Percentiles rank a stretch among this genome's conserved stretches.
Evolutionary conservation across 2,888 invertebrate species (phyloP).

Genomic region (Lycocerus yunnanus): DNA sequence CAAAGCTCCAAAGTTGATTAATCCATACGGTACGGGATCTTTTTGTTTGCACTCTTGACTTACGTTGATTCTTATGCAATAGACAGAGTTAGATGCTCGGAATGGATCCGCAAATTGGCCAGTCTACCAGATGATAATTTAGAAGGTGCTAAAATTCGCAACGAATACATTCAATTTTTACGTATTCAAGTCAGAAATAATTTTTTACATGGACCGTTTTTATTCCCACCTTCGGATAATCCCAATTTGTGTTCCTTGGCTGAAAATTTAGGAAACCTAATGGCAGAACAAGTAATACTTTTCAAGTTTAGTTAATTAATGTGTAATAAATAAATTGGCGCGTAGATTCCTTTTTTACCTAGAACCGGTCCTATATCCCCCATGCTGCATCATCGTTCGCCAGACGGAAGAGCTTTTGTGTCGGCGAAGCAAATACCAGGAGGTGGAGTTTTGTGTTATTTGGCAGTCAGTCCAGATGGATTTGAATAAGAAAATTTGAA

Average conservation of each 20-base stretch:
- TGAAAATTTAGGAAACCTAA: slow-evolving; percentile 57
- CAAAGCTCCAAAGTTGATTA: slow-evolving; percentile 47
- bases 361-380: slow-evolving; percentile 60
- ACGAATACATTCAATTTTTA: slow-evolving; percentile 60
- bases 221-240: slow-evolving; percentile 54
- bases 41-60: no score
- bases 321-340: background rate
- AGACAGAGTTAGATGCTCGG: slow-evolving; percentile 60
- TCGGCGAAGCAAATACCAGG: slow-evolving; percentile 59
- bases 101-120: slow-evolving; percentile 59
- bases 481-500: slow-evolving; percentile 33
- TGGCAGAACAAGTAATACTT: slow-evolving; percentile 44
- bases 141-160: slow-evolving; percentile 55
- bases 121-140: slow-evolving; percentile 55
- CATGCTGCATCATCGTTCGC: slow-evolving; percentile 57
- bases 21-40: slow-evolving; percentile 49
- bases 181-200: slow-evolving; percentile 58
- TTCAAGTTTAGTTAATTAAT: background rate
- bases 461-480: slow-evolving; percentile 60
- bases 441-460: slow-evolving; percentile 61
- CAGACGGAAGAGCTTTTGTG: slow-evolving; percentile 60
- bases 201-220: slow-evolving; percentile 58
- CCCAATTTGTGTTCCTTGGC: slow-evolving; percentile 53
- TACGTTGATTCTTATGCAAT: background rate
- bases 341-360: slow-evolving; percentile 56